Conservation (phyloP, 2,888 invertebrate species). For the Coremacera marginata region DNA sequence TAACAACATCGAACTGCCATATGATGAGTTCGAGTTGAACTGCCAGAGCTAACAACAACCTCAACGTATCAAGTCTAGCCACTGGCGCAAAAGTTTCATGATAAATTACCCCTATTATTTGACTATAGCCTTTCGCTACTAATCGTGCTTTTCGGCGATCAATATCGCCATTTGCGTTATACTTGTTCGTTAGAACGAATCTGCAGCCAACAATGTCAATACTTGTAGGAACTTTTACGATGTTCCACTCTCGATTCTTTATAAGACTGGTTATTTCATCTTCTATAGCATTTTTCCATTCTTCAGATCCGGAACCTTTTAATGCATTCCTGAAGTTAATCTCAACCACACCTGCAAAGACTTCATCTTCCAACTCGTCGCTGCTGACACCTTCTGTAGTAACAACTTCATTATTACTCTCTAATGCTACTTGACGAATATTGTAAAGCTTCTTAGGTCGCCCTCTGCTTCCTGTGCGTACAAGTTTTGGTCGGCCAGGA, state of each 20-base stretch:
- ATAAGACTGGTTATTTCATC: conserved; percentile 36
- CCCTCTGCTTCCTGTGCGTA: conserved; percentile 32
- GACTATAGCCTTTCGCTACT: conserved; percentile 6
- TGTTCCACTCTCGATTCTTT: conserved; percentile 40
- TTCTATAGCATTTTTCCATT: conserved; percentile 44
- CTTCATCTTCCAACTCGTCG: conserved; percentile 22
- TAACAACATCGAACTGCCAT: conserved; percentile 3
- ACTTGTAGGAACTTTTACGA: conserved; percentile 10
- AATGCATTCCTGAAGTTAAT: conserved; percentile 33
- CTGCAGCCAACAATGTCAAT: conserved; percentile 41
- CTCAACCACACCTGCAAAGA: conserved; percentile 39
- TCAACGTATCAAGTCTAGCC: neutral
- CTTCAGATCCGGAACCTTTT: conserved; percentile 23
- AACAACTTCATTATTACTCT: neutral
- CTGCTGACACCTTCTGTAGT: neutral
- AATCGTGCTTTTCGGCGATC: conserved; percentile 36
- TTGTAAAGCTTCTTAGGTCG: conserved; percentile 30
- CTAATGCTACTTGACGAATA: neutral
- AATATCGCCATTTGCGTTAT: conserved; percentile 26
- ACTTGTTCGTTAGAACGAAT: conserved; percentile 39
- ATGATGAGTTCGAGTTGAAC: neutral
- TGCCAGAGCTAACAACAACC: no score
- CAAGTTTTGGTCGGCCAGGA: conserved; percentile 21
- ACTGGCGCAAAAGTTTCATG: conserved; percentile 41
- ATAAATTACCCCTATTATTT: neutral